Evolutionary conservation across 2,113 vertebrate genomes (phyloP).

Genomic region (Chionomys nivalis): DNA sequence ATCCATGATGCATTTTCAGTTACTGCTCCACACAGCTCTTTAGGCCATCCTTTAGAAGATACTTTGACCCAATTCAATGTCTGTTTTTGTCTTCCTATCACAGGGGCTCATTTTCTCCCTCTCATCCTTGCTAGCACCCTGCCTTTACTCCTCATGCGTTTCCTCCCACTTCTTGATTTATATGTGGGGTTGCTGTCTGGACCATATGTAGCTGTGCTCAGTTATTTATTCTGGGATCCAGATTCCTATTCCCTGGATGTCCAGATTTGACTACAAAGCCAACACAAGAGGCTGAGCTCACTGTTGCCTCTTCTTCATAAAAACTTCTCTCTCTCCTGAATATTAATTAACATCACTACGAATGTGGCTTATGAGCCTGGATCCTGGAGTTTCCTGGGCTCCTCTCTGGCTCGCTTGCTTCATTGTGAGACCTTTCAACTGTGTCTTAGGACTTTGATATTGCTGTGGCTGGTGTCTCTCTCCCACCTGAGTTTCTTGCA

Average conservation of each 20-base stretch:
- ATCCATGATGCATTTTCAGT: background rate
- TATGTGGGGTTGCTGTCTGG: background rate
- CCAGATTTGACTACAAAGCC: constrained; percentile 21
- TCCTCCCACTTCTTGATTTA: constrained; percentile 33
- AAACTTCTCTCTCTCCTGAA: background rate
- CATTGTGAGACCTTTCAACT: background rate
- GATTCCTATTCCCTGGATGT: background rate
- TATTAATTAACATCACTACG: background rate
- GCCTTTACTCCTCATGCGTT: background rate
- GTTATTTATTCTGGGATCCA: background rate
- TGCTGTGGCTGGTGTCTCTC: background rate
- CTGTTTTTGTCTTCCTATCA: background rate
- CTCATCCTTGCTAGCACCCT: background rate
- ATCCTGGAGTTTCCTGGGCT: background rate
- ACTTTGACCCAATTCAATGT: background rate
- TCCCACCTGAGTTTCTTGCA: background rate
- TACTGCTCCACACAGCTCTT: background rate
- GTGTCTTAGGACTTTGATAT: background rate
- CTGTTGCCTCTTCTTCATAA: background rate
- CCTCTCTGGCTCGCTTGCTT: background rate
- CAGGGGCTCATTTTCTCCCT: background rate
- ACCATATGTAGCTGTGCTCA: background rate
- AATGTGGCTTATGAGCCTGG: background rate
- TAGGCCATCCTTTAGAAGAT: background rate
- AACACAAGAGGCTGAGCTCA: background rate